A percentile compares a stretch with the other conserved stretches of the same genome.
Evolutionary conservation across 2,888 invertebrate genomes (phyloP).

Genomic region (Ochropacha duplaris): DNA sequence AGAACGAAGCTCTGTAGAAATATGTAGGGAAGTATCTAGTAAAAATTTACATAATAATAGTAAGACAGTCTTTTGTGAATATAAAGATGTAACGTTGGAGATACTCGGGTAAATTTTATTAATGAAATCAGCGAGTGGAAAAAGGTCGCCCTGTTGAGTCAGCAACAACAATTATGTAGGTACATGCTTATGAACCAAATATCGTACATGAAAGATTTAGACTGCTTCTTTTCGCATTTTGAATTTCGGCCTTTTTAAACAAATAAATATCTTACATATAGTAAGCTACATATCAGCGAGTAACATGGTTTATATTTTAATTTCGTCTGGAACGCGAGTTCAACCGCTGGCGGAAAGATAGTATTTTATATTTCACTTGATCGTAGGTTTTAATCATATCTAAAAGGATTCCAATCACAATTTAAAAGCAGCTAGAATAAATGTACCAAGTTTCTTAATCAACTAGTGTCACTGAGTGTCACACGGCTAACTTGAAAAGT

Average conservation of each 20-base stretch:
- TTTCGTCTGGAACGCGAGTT: too few relatives aligned
- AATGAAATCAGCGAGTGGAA: constrained; percentile 38
- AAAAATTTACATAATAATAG: constrained; percentile 43
- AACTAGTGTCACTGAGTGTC: background rate
- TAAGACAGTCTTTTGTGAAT: constrained; percentile 26
- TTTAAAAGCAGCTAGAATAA: constrained; percentile 18
- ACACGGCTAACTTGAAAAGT: constrained; percentile 26
- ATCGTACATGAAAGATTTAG: background rate
- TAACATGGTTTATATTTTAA: too few relatives aligned
- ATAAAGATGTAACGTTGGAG: constrained; percentile 14
- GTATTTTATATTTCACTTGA: too few relatives aligned
- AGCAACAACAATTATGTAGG: constrained; percentile 13
- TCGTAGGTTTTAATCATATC: too few relatives aligned
- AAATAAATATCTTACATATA: too few relatives aligned
- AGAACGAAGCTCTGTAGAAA: constrained; percentile 22
- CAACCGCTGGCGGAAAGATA: too few relatives aligned
- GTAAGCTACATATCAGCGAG: too few relatives aligned
- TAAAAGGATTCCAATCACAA: too few relatives aligned
- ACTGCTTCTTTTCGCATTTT: too few relatives aligned
- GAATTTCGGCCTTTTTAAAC: too few relatives aligned
- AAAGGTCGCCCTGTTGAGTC: constrained; percentile 21
- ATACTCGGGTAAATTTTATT: constrained; percentile 38
- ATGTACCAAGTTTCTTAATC: constrained; percentile 28
- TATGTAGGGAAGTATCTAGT: constrained; percentile 34
- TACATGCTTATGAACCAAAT: constrained; percentile 1